phyloP scores from a whole-genome alignment of 2,888 invertebrate genomes.

The Drosophila antonietae region DNA sequence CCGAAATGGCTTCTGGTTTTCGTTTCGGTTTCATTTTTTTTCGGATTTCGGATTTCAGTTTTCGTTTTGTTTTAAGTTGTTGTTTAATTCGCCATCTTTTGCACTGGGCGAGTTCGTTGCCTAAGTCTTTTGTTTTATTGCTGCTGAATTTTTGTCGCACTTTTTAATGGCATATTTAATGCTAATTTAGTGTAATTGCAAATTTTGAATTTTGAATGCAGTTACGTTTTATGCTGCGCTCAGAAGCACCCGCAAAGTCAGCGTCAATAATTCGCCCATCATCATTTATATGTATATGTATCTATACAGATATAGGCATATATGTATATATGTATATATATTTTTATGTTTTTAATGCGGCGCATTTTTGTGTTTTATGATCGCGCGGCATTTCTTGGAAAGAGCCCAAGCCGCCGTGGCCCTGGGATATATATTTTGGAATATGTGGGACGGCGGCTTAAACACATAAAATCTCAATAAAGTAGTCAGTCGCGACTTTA shows the following conservation, averaged over 20 bases:
- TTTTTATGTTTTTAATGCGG: slow-evolving; percentile 49
- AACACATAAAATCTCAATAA: slow-evolving; percentile 81
- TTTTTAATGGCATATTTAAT: slow-evolving; percentile 60
- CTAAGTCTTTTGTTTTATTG: slow-evolving; percentile 76
- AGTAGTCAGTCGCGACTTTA: slow-evolving; percentile 70
- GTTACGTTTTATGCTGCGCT: slow-evolving; percentile 43
- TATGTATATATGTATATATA: slow-evolving; percentile 15
- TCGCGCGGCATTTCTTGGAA: slow-evolving; percentile 73
- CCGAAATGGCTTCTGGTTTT: slow-evolving; percentile 84
- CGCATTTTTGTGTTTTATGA: slow-evolving; percentile 75
- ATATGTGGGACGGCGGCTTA: slow-evolving; percentile 68
- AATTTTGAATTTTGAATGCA: slow-evolving; percentile 51
- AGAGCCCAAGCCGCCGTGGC: slow-evolving; percentile 44
- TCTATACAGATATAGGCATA: background rate
- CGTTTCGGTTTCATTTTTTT: slow-evolving; percentile 41
- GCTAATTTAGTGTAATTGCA: slow-evolving; percentile 80
- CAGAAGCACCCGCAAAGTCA: slow-evolving; percentile 4
- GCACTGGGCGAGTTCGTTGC: slow-evolving; percentile 63
- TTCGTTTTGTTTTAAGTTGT: slow-evolving; percentile 16
- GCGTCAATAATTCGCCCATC: slow-evolving; percentile 58
- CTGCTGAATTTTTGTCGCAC: slow-evolving; percentile 34
- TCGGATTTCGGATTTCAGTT: slow-evolving; percentile 21
- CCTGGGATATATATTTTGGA: slow-evolving; percentile 50
- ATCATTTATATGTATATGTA: slow-evolving; percentile 1
- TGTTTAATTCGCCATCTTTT: slow-evolving; percentile 47